phyloP scores from a whole-genome alignment of 2,113 vertebrate genomes.

The Gopherus flavomarginatus region DNA sequence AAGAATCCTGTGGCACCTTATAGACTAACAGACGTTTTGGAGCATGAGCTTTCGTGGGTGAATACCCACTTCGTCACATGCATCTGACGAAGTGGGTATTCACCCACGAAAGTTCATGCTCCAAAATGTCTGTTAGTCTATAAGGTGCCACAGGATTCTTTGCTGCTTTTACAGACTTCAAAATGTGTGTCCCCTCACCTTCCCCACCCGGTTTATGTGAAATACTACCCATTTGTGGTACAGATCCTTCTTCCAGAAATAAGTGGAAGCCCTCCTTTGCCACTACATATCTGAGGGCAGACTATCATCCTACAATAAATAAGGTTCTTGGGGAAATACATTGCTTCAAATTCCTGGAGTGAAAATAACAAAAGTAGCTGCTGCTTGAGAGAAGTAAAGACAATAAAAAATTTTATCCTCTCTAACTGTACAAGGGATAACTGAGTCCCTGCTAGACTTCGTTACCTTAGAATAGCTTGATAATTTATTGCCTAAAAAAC shows the following conservation, averaged over 20 bases:
- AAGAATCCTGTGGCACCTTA: too few species aligned
- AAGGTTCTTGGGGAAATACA: neutral
- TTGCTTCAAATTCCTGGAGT: neutral
- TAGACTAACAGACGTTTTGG: too few species aligned
- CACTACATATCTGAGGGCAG: neutral
- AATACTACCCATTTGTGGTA: neutral
- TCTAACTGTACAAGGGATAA: neutral
- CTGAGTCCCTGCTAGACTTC: neutral
- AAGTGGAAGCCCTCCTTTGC: neutral
- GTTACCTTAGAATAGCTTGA: neutral
- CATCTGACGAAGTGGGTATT: too few species aligned
- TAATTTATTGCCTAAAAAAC: neutral
- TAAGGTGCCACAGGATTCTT: too few species aligned
- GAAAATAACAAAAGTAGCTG: neutral
- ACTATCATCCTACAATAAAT: neutral
- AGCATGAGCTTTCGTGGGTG: too few species aligned
- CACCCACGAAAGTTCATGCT: too few species aligned
- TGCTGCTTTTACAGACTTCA: neutral
- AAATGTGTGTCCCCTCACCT: neutral
- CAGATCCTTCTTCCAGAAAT: neutral
- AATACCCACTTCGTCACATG: too few species aligned
- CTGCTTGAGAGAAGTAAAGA: constrained; percentile 13
- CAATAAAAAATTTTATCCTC: neutral
- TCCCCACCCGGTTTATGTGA: neutral
- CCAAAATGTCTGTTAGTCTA: too few species aligned